A percentile compares a stretch with the other conserved stretches of the same genome.
These are phyloP conservation scores for Rhodeus uyekii DNA, from an alignment of 2,797 vertebrate species.

Conservation along the genomic window DNA sequence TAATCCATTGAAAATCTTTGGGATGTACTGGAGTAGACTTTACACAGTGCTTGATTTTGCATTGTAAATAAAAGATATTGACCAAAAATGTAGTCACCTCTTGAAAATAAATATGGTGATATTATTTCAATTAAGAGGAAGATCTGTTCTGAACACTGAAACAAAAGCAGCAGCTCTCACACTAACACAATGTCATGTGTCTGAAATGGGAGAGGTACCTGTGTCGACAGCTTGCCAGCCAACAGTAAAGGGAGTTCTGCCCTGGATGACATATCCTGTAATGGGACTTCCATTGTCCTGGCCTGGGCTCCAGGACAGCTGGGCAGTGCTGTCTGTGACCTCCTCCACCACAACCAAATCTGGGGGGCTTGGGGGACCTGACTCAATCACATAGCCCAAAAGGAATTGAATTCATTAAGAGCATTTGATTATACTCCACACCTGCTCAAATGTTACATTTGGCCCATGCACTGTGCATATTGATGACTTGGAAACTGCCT, in stretches of 20 bases:
- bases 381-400: slow-evolving; percentile 56
- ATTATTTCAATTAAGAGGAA: no score
- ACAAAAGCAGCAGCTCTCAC: no score
- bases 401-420: slow-evolving; percentile 30
- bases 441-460: slow-evolving; percentile 4
- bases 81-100: no score
- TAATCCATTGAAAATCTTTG: no score
- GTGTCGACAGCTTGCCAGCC: slow-evolving; percentile 83
- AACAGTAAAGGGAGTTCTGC: slow-evolving; percentile 78
- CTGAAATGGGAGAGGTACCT: slow-evolving; percentile 62
- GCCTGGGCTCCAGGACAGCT: slow-evolving; percentile 80
- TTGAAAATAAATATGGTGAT: no score
- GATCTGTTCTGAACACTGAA: no score
- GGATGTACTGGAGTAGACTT: no score
- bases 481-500: slow-evolving; percentile 6
- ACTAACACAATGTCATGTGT: neutral
- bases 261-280: slow-evolving; percentile 79
- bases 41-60: no score
- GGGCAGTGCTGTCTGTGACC: slow-evolving; percentile 83
- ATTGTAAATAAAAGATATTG: no score
- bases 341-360: slow-evolving; percentile 80
- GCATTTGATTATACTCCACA: slow-evolving; percentile 42
- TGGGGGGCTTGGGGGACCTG: slow-evolving; percentile 81
- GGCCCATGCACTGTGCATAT: neutral
- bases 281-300: slow-evolving; percentile 83